Percentiles rank a stretch among this genome's conserved stretches.
phyloP scores from a whole-genome alignment of 2,113 vertebrate species.

The Bambusicola thoracicus region DNA sequence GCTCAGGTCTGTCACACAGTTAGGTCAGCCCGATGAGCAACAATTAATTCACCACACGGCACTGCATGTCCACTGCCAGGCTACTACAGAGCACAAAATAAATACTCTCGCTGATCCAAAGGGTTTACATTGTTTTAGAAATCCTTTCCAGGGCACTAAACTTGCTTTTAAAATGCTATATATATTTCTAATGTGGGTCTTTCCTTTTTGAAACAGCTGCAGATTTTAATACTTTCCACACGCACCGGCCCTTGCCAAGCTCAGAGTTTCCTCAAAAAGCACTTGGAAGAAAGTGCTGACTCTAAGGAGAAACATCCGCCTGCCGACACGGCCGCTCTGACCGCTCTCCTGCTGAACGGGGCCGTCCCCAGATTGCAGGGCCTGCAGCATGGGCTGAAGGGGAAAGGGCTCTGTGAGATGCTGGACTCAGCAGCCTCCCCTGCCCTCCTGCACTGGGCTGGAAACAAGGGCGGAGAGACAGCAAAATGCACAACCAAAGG shows the following conservation, averaged over 20 bases:
- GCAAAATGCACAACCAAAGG: accelerated
- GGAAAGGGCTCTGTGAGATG: not conserved
- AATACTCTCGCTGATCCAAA: not conserved
- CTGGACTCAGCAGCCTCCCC: accelerated
- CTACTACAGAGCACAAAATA: slow-evolving; percentile 34
- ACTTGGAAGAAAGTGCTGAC: slow-evolving; percentile 26
- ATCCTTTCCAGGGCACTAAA: slow-evolving; percentile 21
- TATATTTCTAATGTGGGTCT: slow-evolving; percentile 26
- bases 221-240: slow-evolving; percentile 46
- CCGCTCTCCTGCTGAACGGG: not conserved
- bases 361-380: not conserved
- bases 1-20: not conserved
- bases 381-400: not conserved
- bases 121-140: slow-evolving; percentile 8
- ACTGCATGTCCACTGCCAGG: not conserved
- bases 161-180: slow-evolving; percentile 41
- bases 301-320: slow-evolving; percentile 12
- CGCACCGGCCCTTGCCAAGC: not conserved
- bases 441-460: not conserved
- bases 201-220: slow-evolving; percentile 39
- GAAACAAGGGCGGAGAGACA: not conserved
- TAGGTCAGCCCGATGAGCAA: not conserved
- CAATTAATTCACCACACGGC: not conserved
- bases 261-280: slow-evolving; percentile 48
- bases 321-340: not conserved